These are phyloP conservation scores for Paracanthobrama guichenoti DNA, from an alignment of 2,113 vertebrate species.

Conservation along the genomic window DNA sequence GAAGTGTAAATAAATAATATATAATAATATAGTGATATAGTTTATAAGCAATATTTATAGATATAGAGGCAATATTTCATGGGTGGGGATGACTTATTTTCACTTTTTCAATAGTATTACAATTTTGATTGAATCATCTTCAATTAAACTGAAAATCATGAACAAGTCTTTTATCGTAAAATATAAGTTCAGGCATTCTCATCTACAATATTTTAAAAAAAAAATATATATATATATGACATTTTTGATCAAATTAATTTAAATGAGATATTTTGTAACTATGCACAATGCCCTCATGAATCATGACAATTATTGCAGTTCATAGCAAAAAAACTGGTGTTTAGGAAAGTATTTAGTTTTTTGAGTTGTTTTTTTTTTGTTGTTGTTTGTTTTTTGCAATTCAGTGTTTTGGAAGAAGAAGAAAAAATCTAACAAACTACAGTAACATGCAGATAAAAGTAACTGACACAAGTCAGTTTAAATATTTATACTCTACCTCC, in stretches of 20 bases:
- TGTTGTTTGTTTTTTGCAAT: background rate
- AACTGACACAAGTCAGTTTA: constrained; percentile 4
- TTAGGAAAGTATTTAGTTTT: background rate
- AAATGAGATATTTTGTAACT: too few relatives aligned
- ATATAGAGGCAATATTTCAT: background rate
- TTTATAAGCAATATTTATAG: background rate
- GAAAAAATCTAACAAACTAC: background rate
- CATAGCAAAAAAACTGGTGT: background rate
- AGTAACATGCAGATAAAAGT: background rate
- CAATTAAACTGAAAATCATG: too few relatives aligned
- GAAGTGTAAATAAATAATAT: background rate
- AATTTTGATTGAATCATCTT: too few relatives aligned
- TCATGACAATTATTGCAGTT: background rate
- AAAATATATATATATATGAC: too few relatives aligned
- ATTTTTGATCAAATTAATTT: background rate
- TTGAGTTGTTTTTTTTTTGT: background rate
- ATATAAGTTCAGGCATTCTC: background rate
- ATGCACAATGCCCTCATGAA: too few relatives aligned
- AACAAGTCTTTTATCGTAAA: too few relatives aligned
- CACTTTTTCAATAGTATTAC: too few relatives aligned
- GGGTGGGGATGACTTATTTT: too few relatives aligned
- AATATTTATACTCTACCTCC: constrained; percentile 9
- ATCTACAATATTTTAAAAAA: background rate
- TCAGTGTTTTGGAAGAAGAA: background rate
- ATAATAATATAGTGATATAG: background rate